phyloP scores from a whole-genome alignment of 1,140 invertebrate species.

The Choristoneura fumiferana region DNA sequence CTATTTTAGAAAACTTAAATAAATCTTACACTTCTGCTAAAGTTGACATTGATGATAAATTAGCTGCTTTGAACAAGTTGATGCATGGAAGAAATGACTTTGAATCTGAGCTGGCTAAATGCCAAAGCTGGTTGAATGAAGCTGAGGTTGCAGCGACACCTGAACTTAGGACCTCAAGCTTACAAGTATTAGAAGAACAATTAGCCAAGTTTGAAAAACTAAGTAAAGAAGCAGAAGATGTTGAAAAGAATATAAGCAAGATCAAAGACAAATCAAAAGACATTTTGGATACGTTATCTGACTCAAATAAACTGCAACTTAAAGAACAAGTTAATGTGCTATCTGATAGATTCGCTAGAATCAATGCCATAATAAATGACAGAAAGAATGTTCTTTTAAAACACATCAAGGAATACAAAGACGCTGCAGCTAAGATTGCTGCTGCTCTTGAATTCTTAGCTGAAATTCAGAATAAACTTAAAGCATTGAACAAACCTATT shows the following conservation, averaged over 20 bases:
- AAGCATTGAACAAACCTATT: conserved; percentile 90
- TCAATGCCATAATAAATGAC: conserved; percentile 87
- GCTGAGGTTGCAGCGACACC: conserved; percentile 90
- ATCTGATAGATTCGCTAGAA: conserved; percentile 86
- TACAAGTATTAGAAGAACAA: conserved; percentile 91
- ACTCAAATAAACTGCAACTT: conserved; percentile 89
- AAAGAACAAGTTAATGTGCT: conserved; percentile 88
- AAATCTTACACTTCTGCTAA: conserved; percentile 85
- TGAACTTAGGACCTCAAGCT: conserved; percentile 86
- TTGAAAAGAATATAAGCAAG: conserved; percentile 85
- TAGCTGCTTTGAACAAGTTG: conserved; percentile 85
- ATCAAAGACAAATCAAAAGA: conserved; percentile 88
- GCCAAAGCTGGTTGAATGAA: conserved; percentile 91
- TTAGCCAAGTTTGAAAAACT: conserved; percentile 90
- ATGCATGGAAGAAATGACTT: conserved; percentile 88
- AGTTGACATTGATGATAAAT: conserved; percentile 86
- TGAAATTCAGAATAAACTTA: conserved; percentile 89
- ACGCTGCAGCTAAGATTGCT: conserved; percentile 86
- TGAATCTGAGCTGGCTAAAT: conserved; percentile 88
- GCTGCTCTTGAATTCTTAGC: conserved; percentile 89
- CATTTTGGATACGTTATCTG: conserved; percentile 89
- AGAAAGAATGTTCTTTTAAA: conserved; percentile 85
- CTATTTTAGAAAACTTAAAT: conserved; percentile 83
- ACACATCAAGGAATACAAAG: conserved; percentile 88
- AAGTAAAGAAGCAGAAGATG: conserved; percentile 85